Base-by-base conservation (phyloP, 2,113 vertebrate genomes). In the Actenoides lindsayi region DNA sequence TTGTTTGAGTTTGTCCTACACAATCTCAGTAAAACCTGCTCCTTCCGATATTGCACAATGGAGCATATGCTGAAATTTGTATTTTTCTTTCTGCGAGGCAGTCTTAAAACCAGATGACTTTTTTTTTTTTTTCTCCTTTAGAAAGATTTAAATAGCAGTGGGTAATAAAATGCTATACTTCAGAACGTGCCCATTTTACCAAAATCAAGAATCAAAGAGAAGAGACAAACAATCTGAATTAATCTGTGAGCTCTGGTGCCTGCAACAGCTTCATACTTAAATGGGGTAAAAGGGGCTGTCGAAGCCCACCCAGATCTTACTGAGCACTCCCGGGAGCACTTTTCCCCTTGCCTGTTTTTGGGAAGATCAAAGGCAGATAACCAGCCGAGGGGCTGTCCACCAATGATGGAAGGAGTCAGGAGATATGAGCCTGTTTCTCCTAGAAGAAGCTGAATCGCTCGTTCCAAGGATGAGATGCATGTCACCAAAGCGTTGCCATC, bases 271-370 rank as follows among this genome's bases (percentile, higher is more conserved):
- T 48, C 39, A 0, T 28, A 12, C 5, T 20, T 13, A 10, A 57
- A 2, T 0, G 5, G 18, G 63, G 24, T 6, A 3, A 76, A 85
- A 31, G 41, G 21, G 4, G 4, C 64, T 21, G 17, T 11, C 31
- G 20, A 42, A 63, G 37, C 5, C 3, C 33, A 25, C 39, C 25
- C 13, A 0, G 51, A 17, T 53, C 50, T 48, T 35, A 11, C 51
- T 54, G 41, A 6, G 1, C 2, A 0, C 19, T 13, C 2, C 31
- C 54, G 46, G n/a, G 24, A 53, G 15, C 0, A 0, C 35, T 60
- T 42, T 64, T 23, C n/a, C 56, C 27, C 31, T 42, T 31, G 5
- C 23, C 18, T 46, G 2, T 2, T 44, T 53, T 50, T 7, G 87
- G 51, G 73, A 77, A 79, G n/a, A 8, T 42, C 1, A 0, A 59